Conservation (phyloP, 2,797 vertebrate species). For the Enteromius anoplus region DNA sequence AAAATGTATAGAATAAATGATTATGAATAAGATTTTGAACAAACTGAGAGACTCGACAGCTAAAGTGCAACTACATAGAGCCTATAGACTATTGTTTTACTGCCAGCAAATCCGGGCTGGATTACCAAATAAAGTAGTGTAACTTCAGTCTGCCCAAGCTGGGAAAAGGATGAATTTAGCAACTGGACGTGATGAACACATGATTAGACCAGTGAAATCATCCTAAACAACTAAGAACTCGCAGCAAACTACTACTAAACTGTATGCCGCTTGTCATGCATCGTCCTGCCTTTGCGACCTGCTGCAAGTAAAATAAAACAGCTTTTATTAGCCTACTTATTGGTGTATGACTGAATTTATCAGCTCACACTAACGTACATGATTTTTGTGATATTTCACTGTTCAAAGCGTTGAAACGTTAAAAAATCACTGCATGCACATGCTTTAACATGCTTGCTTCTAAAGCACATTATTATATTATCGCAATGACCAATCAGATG, state of each 20-base stretch:
- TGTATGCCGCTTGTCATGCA: background rate
- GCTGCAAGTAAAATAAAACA: too few relatives aligned
- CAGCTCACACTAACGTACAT: background rate
- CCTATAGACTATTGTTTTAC: background rate
- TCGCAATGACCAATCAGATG: constrained; percentile 10
- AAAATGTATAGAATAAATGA: background rate
- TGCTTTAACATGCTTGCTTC: background rate
- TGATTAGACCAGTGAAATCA: background rate
- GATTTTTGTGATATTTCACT: background rate
- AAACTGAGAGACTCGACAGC: background rate
- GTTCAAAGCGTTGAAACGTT: background rate
- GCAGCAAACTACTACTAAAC: background rate
- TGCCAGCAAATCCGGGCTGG: background rate
- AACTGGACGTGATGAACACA: background rate
- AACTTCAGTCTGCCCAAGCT: background rate
- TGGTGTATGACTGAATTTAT: background rate
- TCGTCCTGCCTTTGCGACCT: background rate
- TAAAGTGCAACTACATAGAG: background rate
- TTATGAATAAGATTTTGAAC: background rate
- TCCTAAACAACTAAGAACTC: background rate
- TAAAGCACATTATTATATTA: background rate
- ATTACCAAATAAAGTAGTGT: background rate
- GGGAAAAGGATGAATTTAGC: background rate
- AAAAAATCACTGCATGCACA: background rate
- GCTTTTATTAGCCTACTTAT: background rate